These are phyloP conservation scores for Macrotrachela quadricornifera DNA, from an alignment of 1,140 invertebrate genomes.

Conservation along the genomic window DNA sequence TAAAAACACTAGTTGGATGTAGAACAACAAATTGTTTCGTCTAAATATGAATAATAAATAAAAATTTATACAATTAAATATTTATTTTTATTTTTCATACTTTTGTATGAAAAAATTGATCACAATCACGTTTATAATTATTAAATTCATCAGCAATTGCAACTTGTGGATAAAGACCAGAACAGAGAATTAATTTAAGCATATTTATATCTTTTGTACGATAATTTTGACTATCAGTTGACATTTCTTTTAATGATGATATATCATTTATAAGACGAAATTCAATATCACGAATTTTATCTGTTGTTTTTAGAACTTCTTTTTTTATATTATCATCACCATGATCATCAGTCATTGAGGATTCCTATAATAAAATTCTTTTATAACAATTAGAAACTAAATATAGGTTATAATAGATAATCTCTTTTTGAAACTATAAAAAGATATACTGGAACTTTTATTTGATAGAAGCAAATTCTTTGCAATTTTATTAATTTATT, in stretches of 20 bases:
- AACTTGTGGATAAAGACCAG: constrained; percentile 76
- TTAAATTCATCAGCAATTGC: constrained; percentile 78
- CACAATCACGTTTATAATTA: constrained; percentile 60
- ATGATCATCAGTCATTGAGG: not conserved
- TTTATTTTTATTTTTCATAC: constrained; percentile 17
- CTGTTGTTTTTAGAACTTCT: constrained; percentile 31
- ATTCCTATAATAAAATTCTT: no score
- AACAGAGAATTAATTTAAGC: constrained; percentile 65
- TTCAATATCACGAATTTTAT: constrained; percentile 76
- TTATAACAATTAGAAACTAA: no score
- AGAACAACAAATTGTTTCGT: constrained; percentile 66
- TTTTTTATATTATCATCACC: constrained; percentile 10
- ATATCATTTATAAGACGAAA: constrained; percentile 40
- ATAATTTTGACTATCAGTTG: constrained; percentile 37
- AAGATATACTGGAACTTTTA: no score
- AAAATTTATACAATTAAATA: not conserved
- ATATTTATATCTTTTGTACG: constrained; percentile 61
- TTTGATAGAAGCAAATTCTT: no score
- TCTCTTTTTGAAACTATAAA: no score
- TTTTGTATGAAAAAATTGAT: constrained; percentile 76
- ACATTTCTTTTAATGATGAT: not conserved
- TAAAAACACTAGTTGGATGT: constrained; percentile 70
- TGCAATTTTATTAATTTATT: no score
- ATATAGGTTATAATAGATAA: no score
- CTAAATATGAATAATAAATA: constrained; percentile 10